These are phyloP conservation scores for Heliopora coerulea DNA, from an alignment of 92 coral and sea anemone species.

Conservation along the genomic window DNA sequence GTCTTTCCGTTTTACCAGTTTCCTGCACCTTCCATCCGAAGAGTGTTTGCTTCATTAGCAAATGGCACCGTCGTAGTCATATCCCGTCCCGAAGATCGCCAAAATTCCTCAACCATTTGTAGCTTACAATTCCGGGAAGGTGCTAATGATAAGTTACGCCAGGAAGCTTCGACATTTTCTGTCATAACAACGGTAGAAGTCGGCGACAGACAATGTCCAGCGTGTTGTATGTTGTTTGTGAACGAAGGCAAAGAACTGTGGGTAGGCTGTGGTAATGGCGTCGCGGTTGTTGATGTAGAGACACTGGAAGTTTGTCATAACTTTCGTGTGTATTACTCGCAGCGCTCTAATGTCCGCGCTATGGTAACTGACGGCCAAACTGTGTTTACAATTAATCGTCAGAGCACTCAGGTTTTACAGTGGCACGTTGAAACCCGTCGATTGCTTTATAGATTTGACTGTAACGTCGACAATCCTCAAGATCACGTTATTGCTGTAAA, in stretches of 20 bases:
- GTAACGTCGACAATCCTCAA: constrained; percentile 64
- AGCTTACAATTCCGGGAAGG: constrained; percentile 53
- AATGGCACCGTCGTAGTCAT: constrained; percentile 85
- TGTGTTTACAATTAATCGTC: constrained; percentile 88
- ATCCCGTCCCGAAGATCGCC: constrained; percentile 47
- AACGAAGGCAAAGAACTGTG: constrained; percentile 69
- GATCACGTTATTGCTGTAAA: constrained; percentile 54
- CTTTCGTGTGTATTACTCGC: constrained; percentile 76
- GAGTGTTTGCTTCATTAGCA: constrained; percentile 86
- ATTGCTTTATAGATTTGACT: constrained; percentile 72
- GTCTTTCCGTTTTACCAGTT: too few relatives aligned
- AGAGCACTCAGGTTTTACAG: constrained; percentile 72
- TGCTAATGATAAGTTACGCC: constrained; percentile 59
- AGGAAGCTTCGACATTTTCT: constrained; percentile 64
- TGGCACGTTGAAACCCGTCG: constrained; percentile 79
- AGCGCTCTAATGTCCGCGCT: constrained; percentile 77
- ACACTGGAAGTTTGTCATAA: constrained; percentile 67
- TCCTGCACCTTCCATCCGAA: constrained; percentile 27
- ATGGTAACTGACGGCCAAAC: constrained; percentile 77
- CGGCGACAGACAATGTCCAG: constrained; percentile 80
- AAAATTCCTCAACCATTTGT: constrained; percentile 57
- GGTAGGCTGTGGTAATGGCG: constrained; percentile 91
- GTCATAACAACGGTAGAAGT: constrained; percentile 67
- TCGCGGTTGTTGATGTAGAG: constrained; percentile 63
- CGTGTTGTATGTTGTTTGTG: constrained; percentile 78